These are phyloP conservation scores for Pomacea canaliculata DNA, from an alignment of 2,888 invertebrate genomes.

Conservation along the genomic window DNA sequence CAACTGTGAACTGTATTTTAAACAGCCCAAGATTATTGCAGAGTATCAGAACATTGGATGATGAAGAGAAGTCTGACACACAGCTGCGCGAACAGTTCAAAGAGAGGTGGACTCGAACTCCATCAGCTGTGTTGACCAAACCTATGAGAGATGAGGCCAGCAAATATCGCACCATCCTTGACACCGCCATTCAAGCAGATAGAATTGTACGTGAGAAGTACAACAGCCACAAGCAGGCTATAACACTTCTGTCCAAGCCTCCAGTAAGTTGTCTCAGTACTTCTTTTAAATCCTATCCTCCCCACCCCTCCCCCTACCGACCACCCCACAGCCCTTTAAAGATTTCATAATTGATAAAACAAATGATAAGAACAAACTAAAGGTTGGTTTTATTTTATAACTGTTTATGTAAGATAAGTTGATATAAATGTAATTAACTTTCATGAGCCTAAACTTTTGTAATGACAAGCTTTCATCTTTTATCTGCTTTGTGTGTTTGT, in stretches of 20 bases:
- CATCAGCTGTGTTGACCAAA: conserved; percentile 88
- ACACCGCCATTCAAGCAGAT: conserved; percentile 87
- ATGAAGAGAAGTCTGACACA: conserved; percentile 91
- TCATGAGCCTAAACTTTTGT: too few species aligned
- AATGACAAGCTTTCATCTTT: too few species aligned
- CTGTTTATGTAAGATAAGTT: too few species aligned
- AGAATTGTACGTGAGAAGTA: conserved; percentile 89
- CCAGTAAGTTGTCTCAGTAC: conserved; percentile 68
- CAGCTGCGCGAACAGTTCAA: conserved; percentile 90
- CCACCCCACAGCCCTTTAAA: too few species aligned
- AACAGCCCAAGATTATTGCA: conserved; percentile 44
- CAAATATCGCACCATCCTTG: conserved; percentile 90
- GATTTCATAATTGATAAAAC: too few species aligned
- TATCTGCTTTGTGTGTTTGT: too few species aligned
- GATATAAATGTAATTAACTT: too few species aligned
- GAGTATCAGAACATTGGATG: conserved; percentile 78
- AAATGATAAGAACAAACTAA: too few species aligned
- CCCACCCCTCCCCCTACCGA: too few species aligned
- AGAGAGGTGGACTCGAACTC: conserved; percentile 90
- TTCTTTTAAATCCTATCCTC: background rate
- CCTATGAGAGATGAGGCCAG: conserved; percentile 84
- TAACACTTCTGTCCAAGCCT: conserved; percentile 84
- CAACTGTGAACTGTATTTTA: too few species aligned
- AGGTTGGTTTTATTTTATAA: too few species aligned
- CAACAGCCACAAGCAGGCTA: conserved; percentile 80